Evolutionary conservation across 30 jellyfish, hydroid and myxozoan species (phyloP).

Genomic region (Nemopilema nomurai): DNA sequence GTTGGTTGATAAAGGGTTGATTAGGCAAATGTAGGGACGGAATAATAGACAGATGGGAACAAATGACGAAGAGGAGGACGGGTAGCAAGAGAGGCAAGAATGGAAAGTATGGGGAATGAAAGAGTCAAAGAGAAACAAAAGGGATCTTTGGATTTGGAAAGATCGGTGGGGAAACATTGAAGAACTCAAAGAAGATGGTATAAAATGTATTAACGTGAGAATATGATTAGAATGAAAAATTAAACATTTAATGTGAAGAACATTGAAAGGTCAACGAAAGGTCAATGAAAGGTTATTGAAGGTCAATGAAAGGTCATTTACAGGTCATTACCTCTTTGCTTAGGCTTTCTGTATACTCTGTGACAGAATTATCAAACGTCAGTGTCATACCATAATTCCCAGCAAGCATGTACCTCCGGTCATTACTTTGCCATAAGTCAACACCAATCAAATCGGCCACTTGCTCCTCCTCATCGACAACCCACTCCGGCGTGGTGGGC

Average conservation of each 20-base stretch:
- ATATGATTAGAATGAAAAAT: too few relatives aligned
- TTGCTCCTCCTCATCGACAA: conserved; percentile 75
- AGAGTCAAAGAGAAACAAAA: background rate
- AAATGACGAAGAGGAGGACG: background rate
- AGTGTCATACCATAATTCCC: conserved; percentile 69
- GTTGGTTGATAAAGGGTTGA: too few relatives aligned
- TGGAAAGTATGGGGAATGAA: background rate
- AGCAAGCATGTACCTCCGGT: conserved; percentile 44
- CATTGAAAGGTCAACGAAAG: too few relatives aligned
- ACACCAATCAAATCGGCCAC: conserved; percentile 79
- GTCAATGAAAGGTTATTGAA: background rate
- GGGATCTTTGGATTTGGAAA: too few relatives aligned
- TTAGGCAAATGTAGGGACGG: background rate
- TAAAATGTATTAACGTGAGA: too few relatives aligned
- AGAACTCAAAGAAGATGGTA: too few relatives aligned
- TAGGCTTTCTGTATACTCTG: conserved; percentile 38
- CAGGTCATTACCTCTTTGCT: conserved; percentile 28
- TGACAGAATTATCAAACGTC: conserved; percentile 63
- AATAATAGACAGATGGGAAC: background rate
- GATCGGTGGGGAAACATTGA: too few relatives aligned
- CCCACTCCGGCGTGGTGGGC: conserved; percentile 95
- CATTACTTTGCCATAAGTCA: conserved; percentile 74
- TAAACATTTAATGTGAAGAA: too few relatives aligned
- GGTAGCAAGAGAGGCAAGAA: background rate
- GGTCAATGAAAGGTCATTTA: background rate